A percentile compares a stretch with the other conserved stretches of the same genome.
Conservation (phyloP, 1,140 invertebrate genomes). For the Ctenoplectra terminalis region DNA sequence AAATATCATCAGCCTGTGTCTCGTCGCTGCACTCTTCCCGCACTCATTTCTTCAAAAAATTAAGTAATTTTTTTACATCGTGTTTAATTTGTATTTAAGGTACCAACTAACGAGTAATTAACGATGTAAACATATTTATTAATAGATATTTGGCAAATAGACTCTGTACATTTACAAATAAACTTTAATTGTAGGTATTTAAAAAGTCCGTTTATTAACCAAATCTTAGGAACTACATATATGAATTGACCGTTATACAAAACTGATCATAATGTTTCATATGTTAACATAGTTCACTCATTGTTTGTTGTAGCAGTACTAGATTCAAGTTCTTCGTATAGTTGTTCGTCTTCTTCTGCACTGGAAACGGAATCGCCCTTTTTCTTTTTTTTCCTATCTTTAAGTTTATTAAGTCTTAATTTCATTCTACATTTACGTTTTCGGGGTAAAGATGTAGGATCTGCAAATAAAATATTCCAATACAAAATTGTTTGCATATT, state of each 20-base stretch:
- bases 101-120: conserved; percentile 68
- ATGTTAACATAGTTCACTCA: background rate
- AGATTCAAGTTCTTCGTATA: background rate
- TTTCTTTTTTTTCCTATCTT: conserved; percentile 33
- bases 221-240: background rate
- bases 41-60: conserved; percentile 54
- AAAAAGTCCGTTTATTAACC: background rate
- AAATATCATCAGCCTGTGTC: conserved; percentile 56
- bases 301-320: background rate
- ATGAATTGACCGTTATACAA: background rate
- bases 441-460: conserved; percentile 60
- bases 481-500: background rate
- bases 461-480: conserved; percentile 41
- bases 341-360: conserved; percentile 10
- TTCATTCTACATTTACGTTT: conserved; percentile 53
- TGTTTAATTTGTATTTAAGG: conserved; percentile 69
- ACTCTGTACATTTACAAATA: conserved; percentile 75
- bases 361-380: conserved; percentile 9
- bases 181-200: conserved; percentile 68
- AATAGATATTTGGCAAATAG: conserved; percentile 70
- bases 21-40: conserved; percentile 49
- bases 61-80: conserved; percentile 61
- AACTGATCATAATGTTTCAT: background rate
- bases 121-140: conserved; percentile 79
- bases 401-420: conserved; percentile 37